Conservation (phyloP, 2,113 vertebrate genomes). For the Callorhinus ursinus region DNA sequence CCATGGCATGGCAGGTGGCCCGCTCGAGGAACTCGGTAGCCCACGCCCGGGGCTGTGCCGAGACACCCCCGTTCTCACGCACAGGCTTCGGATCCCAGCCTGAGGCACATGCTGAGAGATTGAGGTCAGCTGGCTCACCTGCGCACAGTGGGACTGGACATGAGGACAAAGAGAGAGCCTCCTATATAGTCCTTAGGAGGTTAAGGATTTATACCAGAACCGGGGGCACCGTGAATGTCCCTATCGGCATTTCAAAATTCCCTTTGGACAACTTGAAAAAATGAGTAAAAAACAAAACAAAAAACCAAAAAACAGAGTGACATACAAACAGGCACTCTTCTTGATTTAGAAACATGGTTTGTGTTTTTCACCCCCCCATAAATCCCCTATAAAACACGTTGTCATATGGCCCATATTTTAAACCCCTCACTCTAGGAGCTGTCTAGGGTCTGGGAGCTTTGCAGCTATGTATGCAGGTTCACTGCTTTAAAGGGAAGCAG, state of each 20-base stretch:
- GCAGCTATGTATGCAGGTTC: background rate
- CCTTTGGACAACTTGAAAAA: background rate
- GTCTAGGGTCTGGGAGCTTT: background rate
- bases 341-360: background rate
- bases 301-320: background rate
- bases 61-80: fast-evolving
- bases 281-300: background rate
- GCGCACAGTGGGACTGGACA: background rate
- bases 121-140: background rate
- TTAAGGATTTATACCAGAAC: background rate
- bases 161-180: background rate
- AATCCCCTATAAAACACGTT: background rate
- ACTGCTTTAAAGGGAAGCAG: background rate
- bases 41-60: fast-evolving
- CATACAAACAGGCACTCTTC: background rate
- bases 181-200: background rate
- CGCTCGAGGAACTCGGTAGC: fast-evolving
- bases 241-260: background rate
- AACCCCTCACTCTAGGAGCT: background rate
- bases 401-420: background rate
- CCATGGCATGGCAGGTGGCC: background rate
- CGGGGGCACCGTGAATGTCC: fast-evolving
- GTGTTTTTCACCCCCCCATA: too few relatives aligned
- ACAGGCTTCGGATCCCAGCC: fast-evolving
- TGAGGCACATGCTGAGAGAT: fast-evolving